A percentile compares a stretch with the other conserved stretches of the same genome.
Conservation (phyloP, 2,113 vertebrate genomes). For the Mormoops blainvillei region DNA sequence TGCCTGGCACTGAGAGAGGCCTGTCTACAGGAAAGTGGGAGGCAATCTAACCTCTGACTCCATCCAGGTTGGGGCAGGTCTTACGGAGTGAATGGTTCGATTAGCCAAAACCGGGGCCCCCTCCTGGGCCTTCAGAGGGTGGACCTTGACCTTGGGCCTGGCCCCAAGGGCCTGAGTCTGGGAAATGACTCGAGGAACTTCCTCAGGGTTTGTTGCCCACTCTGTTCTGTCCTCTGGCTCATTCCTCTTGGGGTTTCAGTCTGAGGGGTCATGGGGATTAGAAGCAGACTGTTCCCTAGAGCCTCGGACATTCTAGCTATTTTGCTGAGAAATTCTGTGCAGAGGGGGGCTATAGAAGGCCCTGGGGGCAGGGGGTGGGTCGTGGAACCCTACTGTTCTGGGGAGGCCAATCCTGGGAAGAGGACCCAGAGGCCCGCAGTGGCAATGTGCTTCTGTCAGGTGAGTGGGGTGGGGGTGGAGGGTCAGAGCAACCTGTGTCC, state of each 20-base stretch:
- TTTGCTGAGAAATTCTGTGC: background rate
- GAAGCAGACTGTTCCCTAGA: background rate
- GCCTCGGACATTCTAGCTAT: background rate
- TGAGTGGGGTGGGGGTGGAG: background rate
- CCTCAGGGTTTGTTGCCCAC: no score
- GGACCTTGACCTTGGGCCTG: background rate
- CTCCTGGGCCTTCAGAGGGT: background rate
- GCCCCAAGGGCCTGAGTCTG: background rate
- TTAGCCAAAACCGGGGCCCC: background rate
- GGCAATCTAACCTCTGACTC: background rate
- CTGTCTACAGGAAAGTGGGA: background rate
- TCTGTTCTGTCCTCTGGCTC: background rate
- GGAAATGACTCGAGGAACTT: background rate
- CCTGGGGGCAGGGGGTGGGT: accelerated
- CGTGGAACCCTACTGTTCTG: background rate
- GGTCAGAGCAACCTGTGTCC: background rate
- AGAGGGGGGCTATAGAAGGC: background rate
- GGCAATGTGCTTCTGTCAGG: background rate
- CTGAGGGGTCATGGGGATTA: accelerated
- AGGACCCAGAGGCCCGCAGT: background rate
- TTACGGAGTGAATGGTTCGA: background rate
- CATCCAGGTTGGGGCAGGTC: background rate
- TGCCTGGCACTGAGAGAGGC: background rate
- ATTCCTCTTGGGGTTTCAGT: background rate
- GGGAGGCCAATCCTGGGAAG: background rate